These are phyloP conservation scores for Poeciliopsis gracilis DNA, from an alignment of 2,797 vertebrate genomes.

Conservation along the genomic window DNA sequence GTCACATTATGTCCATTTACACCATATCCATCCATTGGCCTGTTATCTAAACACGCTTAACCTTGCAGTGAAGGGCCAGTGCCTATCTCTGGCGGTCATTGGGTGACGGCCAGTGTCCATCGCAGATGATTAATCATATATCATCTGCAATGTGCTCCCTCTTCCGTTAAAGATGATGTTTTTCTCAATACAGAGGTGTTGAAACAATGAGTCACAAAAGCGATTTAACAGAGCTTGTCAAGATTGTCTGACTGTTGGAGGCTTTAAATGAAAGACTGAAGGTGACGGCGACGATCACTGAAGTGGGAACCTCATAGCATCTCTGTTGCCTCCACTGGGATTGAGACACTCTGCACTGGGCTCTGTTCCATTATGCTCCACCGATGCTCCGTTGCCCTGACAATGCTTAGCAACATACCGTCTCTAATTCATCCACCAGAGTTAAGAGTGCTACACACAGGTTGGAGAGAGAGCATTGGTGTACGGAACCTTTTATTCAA, in stretches of 20 bases:
- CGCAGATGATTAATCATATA: background rate
- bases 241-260: slow-evolving; percentile 40
- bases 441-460: slow-evolving; percentile 23
- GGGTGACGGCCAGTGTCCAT: no score
- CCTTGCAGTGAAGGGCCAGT: no score
- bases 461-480: slow-evolving; percentile 2
- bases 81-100: no score
- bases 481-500: slow-evolving; percentile 10
- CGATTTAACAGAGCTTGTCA: slow-evolving; percentile 37
- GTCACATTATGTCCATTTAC: no score
- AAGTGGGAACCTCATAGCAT: slow-evolving; percentile 54
- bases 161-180: slow-evolving; percentile 15
- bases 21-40: no score
- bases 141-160: slow-evolving; percentile 7
- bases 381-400: slow-evolving; percentile 34
- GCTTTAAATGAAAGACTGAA: slow-evolving; percentile 51
- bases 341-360: slow-evolving; percentile 31
- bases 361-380: slow-evolving; percentile 40
- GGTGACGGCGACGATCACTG: slow-evolving; percentile 57
- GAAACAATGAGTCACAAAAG: slow-evolving; percentile 32
- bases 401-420: slow-evolving; percentile 9
- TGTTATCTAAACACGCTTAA: no score
- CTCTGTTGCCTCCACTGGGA: slow-evolving; percentile 36
- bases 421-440: slow-evolving; percentile 6
- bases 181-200: slow-evolving; percentile 35